phyloP scores from a whole-genome alignment of 2,797 vertebrate species.

The Gorsachius magnificus region DNA sequence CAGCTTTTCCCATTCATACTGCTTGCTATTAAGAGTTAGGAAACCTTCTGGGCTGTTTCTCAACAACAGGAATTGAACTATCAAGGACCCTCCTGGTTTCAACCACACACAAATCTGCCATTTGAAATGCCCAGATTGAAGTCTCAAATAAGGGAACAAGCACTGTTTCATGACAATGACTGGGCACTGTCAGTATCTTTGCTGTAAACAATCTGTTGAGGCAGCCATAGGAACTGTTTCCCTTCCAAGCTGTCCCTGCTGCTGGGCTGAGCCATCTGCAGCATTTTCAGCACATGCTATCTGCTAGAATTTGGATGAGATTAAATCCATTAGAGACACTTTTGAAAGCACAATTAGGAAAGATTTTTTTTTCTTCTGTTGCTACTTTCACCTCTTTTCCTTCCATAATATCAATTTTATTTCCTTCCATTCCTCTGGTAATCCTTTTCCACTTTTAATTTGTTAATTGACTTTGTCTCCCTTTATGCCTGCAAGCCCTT shows the following conservation, averaged over 20 bases:
- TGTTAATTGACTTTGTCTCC: not conserved
- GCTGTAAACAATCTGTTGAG: constrained; percentile 57
- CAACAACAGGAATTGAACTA: not conserved
- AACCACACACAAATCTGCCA: not conserved
- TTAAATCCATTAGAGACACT: not conserved
- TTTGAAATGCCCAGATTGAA: not conserved
- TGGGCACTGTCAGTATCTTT: not conserved
- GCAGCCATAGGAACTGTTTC: not conserved
- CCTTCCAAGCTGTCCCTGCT: constrained; percentile 23
- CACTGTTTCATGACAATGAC: constrained; percentile 38
- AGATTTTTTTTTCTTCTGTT: not conserved
- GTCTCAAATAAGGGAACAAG: not conserved
- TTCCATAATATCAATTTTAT: not conserved
- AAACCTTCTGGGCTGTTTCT: not conserved
- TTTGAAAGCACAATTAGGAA: not conserved
- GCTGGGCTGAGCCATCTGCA: constrained; percentile 46
- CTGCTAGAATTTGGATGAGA: constrained; percentile 18
- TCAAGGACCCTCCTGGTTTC: not conserved
- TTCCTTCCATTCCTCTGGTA: not conserved
- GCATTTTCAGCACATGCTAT: not conserved
- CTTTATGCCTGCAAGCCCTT: not conserved
- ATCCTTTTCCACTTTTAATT: not conserved
- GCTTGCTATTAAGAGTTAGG: not conserved
- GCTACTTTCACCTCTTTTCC: not conserved
- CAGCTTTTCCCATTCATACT: not conserved